phyloP scores from a whole-genome alignment of 2,797 vertebrate genomes.

The Onychomys leucogaster region DNA sequence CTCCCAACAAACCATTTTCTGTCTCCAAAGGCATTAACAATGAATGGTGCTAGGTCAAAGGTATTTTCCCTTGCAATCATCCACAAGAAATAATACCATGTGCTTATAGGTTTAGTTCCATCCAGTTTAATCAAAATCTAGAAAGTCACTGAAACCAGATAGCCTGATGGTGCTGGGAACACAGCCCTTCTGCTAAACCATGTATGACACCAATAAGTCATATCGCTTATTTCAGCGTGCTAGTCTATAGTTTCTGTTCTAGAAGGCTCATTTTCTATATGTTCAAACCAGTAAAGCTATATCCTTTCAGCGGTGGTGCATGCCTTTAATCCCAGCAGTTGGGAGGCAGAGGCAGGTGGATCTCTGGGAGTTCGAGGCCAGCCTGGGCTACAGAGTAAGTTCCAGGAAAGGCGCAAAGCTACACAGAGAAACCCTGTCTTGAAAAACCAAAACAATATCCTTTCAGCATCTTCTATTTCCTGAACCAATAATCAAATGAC shows the following conservation, averaged over 20 bases:
- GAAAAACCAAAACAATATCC: neutral
- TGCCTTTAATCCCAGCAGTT: no score
- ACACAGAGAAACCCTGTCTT: no score
- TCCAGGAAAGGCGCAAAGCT: no score
- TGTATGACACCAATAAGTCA: slow-evolving; percentile 66
- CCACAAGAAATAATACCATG: slow-evolving; percentile 28
- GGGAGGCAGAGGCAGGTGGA: no score
- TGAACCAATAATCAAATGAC: slow-evolving; percentile 48
- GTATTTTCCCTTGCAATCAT: slow-evolving; percentile 21
- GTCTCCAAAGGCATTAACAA: slow-evolving; percentile 34
- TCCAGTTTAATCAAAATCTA: slow-evolving; percentile 76
- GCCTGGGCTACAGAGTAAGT: no score
- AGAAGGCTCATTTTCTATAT: slow-evolving; percentile 8
- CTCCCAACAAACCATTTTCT: slow-evolving; percentile 51
- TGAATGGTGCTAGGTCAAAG: slow-evolving; percentile 46
- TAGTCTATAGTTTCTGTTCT: slow-evolving; percentile 66
- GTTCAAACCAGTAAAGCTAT: slow-evolving; percentile 52
- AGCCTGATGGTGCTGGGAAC: slow-evolving; percentile 34
- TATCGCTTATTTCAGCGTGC: slow-evolving; percentile 70
- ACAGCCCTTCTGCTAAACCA: slow-evolving; percentile 71
- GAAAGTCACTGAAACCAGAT: slow-evolving; percentile 75
- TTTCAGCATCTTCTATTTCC: slow-evolving; percentile 51
- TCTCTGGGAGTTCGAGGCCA: no score
- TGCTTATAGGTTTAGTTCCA: slow-evolving; percentile 66
- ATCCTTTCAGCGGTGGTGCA: neutral